These are phyloP conservation scores for Vultur gryphus DNA, from an alignment of 2,797 vertebrate genomes.

Conservation along the genomic window DNA sequence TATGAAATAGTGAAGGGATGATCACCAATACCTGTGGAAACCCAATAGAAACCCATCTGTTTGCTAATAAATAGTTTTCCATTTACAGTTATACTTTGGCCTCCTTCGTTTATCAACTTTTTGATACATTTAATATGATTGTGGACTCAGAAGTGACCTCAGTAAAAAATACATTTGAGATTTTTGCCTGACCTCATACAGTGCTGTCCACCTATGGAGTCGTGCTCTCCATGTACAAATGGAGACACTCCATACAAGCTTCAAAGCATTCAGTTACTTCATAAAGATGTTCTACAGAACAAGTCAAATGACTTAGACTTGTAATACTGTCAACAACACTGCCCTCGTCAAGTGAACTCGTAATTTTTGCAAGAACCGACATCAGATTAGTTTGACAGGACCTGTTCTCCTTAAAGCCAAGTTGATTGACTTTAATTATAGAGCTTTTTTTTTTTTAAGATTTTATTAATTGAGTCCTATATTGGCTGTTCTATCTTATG, in stretches of 20 bases:
- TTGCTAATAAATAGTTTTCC: not conserved
- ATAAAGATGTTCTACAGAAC: not conserved
- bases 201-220: not conserved
- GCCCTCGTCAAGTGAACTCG: not conserved
- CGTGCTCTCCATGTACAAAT: not conserved
- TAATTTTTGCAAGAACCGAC: not conserved
- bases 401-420: slow-evolving; percentile 1
- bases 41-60: not conserved
- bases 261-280: not conserved
- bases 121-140: not conserved
- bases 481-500: not conserved
- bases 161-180: not conserved
- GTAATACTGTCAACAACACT: not conserved
- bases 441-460: not conserved
- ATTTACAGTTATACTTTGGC: not conserved
- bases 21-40: not conserved
- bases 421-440: not conserved
- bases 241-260: not conserved
- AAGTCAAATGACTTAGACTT: not conserved
- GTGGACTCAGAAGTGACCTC: not conserved
- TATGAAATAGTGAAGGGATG: not conserved
- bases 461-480: not conserved
- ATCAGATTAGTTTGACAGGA: not conserved
- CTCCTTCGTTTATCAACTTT: not conserved
- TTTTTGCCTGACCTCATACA: not conserved